A percentile compares a stretch with the other conserved stretches of the same genome.
Conservation (phyloP, 2,113 vertebrate genomes). For the Panurus biarmicus region DNA sequence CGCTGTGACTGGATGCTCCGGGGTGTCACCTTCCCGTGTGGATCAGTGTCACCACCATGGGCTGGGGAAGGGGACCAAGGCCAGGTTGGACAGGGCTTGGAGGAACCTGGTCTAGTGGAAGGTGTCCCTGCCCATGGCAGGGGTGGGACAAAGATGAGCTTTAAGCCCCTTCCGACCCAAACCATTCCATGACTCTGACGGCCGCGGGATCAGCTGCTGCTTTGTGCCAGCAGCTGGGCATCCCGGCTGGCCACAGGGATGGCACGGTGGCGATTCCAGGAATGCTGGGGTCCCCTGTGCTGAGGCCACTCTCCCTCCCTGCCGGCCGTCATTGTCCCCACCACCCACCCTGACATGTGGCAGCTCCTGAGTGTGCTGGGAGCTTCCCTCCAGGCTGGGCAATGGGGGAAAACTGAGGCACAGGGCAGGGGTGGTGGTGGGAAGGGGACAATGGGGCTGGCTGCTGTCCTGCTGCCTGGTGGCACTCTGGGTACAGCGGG, state of each 20-base stretch:
- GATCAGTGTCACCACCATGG: neutral
- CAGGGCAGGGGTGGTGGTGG: neutral
- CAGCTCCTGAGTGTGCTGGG: neutral
- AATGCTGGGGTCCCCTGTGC: neutral
- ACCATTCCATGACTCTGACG: neutral
- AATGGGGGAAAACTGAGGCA: neutral
- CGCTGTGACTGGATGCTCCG: neutral
- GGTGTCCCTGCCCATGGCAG: neutral
- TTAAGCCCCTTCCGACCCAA: neutral
- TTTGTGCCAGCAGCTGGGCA: neutral
- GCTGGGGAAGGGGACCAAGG: neutral
- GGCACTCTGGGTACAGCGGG: accelerated
- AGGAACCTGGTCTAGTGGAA: neutral
- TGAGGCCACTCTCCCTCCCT: neutral
- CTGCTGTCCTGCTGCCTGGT: neutral
- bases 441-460: accelerated
- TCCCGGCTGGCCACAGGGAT: neutral
- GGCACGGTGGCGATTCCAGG: neutral
- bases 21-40: neutral
- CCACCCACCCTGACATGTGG: accelerated
- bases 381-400: neutral
- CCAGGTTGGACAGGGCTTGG: neutral
- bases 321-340: neutral
- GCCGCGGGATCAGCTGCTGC: neutral
- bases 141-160: neutral